Percentiles rank a stretch among this genome's conserved stretches.
Evolutionary conservation across 2,797 vertebrate species (phyloP).

Genomic region (Delichon dasypus): DNA sequence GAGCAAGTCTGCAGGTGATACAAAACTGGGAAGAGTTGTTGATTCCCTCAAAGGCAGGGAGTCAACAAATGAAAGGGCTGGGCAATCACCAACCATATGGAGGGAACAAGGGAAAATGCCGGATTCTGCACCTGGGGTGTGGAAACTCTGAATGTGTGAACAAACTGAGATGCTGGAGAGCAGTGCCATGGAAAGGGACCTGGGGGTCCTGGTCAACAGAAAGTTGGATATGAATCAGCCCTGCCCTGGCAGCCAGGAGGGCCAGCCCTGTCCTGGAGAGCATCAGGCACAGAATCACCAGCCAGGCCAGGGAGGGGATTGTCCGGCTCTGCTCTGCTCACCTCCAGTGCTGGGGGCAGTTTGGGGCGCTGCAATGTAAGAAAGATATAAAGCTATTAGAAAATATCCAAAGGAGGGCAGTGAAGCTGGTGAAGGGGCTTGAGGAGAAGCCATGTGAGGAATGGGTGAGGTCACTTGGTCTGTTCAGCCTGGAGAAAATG

Average conservation of each 20-base stretch:
- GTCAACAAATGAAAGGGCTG: neutral
- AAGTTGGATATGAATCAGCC: rapidly evolving
- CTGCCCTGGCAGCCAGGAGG: neutral
- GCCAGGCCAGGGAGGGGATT: neutral
- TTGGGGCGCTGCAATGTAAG: neutral
- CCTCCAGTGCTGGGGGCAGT: rapidly evolving
- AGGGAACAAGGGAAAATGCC: rapidly evolving
- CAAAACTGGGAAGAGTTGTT: neutral
- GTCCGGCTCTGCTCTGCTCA: neutral
- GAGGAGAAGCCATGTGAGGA: rapidly evolving
- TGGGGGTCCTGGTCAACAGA: rapidly evolving
- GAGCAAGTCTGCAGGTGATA: neutral
- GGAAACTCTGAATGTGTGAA: neutral
- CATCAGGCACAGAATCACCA: neutral
- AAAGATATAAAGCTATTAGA: neutral
- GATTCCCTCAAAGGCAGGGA: neutral
- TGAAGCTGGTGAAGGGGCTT: neutral
- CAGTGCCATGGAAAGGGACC: rapidly evolving
- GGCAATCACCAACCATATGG: neutral
- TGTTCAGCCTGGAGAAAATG: neutral
- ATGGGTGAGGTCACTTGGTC: neutral
- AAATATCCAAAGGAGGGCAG: neutral
- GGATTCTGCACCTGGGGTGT: neutral
- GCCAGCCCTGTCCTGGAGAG: neutral
- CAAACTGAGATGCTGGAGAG: neutral